phyloP scores from a whole-genome alignment of 1,140 invertebrate species.

The Cydia pomonella region DNA sequence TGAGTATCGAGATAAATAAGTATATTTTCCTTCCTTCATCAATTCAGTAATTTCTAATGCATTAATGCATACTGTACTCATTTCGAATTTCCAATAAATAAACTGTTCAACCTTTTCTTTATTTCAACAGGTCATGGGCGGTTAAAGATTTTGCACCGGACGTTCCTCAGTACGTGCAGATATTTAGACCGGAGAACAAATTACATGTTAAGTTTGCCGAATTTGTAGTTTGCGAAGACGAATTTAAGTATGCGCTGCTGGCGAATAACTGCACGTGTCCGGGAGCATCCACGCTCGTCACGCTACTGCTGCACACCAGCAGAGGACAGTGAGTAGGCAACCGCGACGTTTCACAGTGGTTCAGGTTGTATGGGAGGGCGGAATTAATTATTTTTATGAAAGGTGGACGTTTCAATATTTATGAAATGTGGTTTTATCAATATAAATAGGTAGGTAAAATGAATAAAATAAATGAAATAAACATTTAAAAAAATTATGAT shows the following conservation, averaged over 20 bases:
- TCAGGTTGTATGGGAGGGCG: too few relatives aligned
- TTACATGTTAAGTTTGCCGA: slow-evolving; percentile 99
- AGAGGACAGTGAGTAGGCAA: slow-evolving; percentile 92
- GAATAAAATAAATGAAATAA: too few relatives aligned
- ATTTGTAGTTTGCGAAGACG: slow-evolving; percentile 98
- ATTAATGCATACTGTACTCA: too few relatives aligned
- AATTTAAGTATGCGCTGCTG: slow-evolving; percentile 97
- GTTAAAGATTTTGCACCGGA: slow-evolving; percentile 98
- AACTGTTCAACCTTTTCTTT: background rate
- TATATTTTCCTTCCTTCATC: too few relatives aligned
- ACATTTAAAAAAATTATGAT: too few relatives aligned
- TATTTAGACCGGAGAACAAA: slow-evolving; percentile 98
- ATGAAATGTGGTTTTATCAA: too few relatives aligned
- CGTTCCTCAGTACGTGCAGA: slow-evolving; percentile 98
- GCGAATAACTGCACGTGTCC: slow-evolving; percentile 99
- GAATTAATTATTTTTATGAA: too few relatives aligned
- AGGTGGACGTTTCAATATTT: too few relatives aligned
- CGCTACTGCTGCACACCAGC: slow-evolving; percentile 96
- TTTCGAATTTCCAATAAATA: background rate
- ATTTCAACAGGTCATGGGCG: slow-evolving; percentile 90
- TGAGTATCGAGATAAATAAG: too few relatives aligned
- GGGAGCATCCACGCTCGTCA: slow-evolving; percentile 97
- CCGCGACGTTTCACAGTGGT: background rate
- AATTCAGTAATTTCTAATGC: too few relatives aligned
- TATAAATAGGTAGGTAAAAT: too few relatives aligned